Conservation (phyloP, 2,113 vertebrate genomes). For the Athene cunicularia region DNA sequence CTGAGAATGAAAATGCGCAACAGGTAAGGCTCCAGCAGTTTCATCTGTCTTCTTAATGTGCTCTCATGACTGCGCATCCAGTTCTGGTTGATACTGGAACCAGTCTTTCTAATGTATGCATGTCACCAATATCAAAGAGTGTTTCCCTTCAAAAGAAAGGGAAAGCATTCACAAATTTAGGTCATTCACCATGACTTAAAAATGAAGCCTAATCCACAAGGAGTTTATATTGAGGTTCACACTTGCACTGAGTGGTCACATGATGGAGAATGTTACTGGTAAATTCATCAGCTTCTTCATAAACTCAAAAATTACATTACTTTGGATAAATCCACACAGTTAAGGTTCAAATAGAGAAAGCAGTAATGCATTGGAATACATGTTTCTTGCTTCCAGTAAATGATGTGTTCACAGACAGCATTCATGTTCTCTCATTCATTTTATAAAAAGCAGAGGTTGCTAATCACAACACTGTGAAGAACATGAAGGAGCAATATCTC, state of each 20-base stretch:
- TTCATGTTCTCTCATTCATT: neutral
- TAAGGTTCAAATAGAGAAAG: neutral
- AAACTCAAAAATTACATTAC: neutral
- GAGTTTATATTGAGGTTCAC: neutral
- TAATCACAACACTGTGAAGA: neutral
- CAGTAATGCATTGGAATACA: neutral
- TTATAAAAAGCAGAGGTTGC: neutral
- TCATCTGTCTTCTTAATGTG: neutral
- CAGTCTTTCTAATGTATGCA: neutral
- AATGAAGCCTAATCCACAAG: neutral
- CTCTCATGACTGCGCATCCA: neutral
- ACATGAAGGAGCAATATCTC: neutral
- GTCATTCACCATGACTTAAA: neutral
- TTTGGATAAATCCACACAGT: neutral
- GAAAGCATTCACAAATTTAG: neutral
- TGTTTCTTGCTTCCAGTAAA: neutral
- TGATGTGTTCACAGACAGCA: neutral
- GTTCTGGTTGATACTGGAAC: neutral
- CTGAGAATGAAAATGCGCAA: neutral
- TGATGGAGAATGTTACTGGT: neutral
- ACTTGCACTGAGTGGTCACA: neutral
- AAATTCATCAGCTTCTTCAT: neutral
- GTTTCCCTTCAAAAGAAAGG: neutral
- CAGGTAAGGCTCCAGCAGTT: neutral
- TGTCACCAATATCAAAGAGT: neutral